phyloP scores from a whole-genome alignment of 2,797 vertebrate species.

The Eleutherodactylus coqui region DNA sequence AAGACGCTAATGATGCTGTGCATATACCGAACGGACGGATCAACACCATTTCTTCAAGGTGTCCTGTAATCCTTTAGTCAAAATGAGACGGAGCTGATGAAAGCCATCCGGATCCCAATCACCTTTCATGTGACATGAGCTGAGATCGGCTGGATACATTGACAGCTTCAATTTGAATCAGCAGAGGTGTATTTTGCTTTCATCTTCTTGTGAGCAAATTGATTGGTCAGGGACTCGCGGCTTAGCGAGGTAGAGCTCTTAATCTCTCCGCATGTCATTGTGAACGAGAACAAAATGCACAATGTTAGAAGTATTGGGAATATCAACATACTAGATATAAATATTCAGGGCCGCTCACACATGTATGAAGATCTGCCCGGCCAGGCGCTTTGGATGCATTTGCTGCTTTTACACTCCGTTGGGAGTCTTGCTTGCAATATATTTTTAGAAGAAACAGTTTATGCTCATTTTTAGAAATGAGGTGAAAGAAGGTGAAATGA shows the following conservation, averaged over 20 bases:
- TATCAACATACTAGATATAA: neutral
- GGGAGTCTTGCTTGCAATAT: neutral
- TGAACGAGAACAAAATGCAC: slow-evolving; percentile 11
- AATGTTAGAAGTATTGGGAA: neutral
- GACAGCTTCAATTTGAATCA: slow-evolving; percentile 35
- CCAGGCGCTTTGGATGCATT: neutral
- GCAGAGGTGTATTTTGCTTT: slow-evolving; percentile 35
- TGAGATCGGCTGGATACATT: neutral
- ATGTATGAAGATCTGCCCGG: neutral
- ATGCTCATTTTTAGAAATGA: neutral
- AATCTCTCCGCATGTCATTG: slow-evolving; percentile 21
- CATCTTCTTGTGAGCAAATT: slow-evolving; percentile 26
- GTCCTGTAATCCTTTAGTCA: slow-evolving; percentile 25
- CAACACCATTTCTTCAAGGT: neutral
- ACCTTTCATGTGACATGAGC: slow-evolving; percentile 23
- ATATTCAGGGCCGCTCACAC: neutral
- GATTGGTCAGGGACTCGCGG: slow-evolving; percentile 39
- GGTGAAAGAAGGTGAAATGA: neutral
- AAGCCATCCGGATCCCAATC: neutral
- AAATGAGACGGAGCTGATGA: slow-evolving; percentile 5
- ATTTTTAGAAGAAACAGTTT: neutral
- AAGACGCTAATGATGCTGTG: neutral
- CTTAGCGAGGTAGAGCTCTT: slow-evolving; percentile 18
- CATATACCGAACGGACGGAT: neutral
- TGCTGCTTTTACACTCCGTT: neutral